Evolutionary conservation across 2,113 vertebrate species (phyloP).

Genomic region (Xenus cinereus): DNA sequence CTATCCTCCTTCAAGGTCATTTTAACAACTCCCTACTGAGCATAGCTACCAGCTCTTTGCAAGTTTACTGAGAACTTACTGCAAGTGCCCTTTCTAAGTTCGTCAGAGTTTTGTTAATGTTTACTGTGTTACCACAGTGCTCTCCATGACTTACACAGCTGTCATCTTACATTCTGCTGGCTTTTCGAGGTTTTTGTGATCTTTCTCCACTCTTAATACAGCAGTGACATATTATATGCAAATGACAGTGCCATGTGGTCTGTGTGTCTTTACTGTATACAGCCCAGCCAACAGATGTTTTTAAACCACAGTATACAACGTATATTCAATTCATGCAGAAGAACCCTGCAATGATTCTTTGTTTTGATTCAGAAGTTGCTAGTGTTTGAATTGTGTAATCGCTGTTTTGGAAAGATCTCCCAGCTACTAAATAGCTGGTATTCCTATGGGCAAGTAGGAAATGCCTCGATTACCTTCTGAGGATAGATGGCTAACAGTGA

Average conservation of each 20-base stretch:
- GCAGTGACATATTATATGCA: background rate
- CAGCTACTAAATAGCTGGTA: background rate
- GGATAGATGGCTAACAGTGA: background rate
- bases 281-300: constrained; percentile 19
- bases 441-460: background rate
- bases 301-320: background rate
- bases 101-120: background rate
- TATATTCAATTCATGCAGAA: background rate
- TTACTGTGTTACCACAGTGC: background rate
- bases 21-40: background rate
- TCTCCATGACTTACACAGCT: background rate
- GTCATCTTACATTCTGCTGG: background rate
- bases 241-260: constrained; percentile 26
- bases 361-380: constrained; percentile 44
- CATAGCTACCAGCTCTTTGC: background rate
- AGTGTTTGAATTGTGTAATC: background rate
- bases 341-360: background rate
- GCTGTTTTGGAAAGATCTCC: background rate
- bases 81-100: background rate
- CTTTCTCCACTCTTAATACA: background rate
- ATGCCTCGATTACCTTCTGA: background rate
- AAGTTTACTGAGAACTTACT: background rate
- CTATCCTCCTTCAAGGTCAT: background rate
- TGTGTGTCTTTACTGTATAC: background rate
- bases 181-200: background rate